Percentiles rank a stretch among this genome's conserved stretches.
Conservation (phyloP, 2,113 vertebrate genomes). For the Morone saxatilis region DNA sequence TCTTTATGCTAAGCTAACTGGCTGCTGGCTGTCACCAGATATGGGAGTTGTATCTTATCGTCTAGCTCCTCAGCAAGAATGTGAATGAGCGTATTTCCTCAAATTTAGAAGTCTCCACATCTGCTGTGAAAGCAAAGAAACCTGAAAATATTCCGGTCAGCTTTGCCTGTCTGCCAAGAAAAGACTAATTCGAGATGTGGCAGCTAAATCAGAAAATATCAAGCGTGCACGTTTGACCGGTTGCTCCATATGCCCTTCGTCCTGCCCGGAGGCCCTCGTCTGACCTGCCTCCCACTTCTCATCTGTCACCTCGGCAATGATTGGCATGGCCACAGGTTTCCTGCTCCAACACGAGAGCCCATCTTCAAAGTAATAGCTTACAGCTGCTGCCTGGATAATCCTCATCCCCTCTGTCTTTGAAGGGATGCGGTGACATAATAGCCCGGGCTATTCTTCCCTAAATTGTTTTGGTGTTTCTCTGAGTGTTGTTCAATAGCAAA, state of each 20-base stretch:
- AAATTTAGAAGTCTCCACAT: not conserved
- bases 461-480: slow-evolving; percentile 89
- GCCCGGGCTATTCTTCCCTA: slow-evolving; percentile 77
- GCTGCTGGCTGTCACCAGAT: too few species aligned
- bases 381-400: slow-evolving; percentile 89
- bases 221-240: slow-evolving; percentile 48
- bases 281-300: slow-evolving; percentile 84
- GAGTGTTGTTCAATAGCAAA: slow-evolving; percentile 85
- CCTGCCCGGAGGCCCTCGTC: slow-evolving; percentile 70
- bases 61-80: not conserved
- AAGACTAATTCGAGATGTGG: slow-evolving; percentile 59
- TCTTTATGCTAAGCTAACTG: too few species aligned
- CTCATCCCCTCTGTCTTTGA: slow-evolving; percentile 78
- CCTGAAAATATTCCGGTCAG: not conserved
- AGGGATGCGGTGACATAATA: slow-evolving; percentile 87
- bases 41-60: too few species aligned
- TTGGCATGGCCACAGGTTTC: slow-evolving; percentile 85
- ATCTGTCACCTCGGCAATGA: slow-evolving; percentile 89
- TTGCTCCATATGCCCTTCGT: slow-evolving; percentile 71
- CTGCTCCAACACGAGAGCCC: slow-evolving; percentile 75
- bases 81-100: not conserved
- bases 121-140: not conserved
- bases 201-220: slow-evolving; percentile 59
- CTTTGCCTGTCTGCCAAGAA: slow-evolving; percentile 30
- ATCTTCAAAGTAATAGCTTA: slow-evolving; percentile 96